A percentile compares a stretch with the other conserved stretches of the same genome.
phyloP scores from a whole-genome alignment of 1,140 invertebrate species.

The Drosophila malerkotliana region DNA sequence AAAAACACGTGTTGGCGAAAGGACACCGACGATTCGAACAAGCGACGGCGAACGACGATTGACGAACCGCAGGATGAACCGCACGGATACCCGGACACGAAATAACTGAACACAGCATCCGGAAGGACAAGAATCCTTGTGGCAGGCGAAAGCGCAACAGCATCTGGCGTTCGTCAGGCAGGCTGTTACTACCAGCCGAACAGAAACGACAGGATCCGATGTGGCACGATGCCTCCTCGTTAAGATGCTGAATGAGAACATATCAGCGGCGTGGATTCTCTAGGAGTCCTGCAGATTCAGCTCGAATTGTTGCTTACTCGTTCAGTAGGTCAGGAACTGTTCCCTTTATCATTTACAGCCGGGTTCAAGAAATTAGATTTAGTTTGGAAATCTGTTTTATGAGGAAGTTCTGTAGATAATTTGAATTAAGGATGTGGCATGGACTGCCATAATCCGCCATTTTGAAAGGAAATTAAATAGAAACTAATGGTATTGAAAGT shows the following conservation, averaged over 20 bases:
- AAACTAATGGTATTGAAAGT: too few species aligned
- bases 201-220: conserved; percentile 12
- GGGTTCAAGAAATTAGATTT: neutral
- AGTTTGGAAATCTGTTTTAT: neutral
- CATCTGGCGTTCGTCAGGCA: conserved; percentile 44
- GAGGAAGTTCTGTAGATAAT: too few species aligned
- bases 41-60: neutral
- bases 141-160: conserved; percentile 65
- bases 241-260: conserved; percentile 50
- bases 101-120: conserved; percentile 62
- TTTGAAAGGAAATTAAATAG: neutral
- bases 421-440: too few species aligned
- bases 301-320: conserved; percentile 51
- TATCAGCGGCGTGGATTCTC: neutral
- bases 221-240: conserved; percentile 21
- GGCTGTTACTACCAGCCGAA: conserved; percentile 42
- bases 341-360: conserved; percentile 22
- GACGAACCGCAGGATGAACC: conserved; percentile 47
- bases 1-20: conserved; percentile 24
- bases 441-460: too few species aligned
- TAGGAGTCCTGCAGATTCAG: conserved; percentile 57
- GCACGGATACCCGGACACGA: conserved; percentile 76
- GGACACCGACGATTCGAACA: conserved; percentile 4
- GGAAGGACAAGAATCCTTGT: conserved; percentile 54
- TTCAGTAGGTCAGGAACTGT: conserved; percentile 76